Conservation (phyloP, 1,140 invertebrate genomes). For the Eurosta solidaginis region DNA sequence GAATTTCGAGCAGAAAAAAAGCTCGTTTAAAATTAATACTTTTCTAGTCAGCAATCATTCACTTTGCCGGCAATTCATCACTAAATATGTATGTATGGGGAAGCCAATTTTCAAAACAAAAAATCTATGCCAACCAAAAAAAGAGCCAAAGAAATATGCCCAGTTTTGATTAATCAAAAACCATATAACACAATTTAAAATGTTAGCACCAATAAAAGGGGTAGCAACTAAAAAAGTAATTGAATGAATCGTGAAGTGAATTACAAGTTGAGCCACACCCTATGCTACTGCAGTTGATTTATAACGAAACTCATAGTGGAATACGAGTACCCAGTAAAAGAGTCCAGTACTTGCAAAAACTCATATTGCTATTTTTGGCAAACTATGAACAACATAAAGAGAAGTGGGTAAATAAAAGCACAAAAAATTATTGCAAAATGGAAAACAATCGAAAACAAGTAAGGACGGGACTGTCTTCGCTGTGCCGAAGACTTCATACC, state of each 20-base stretch:
- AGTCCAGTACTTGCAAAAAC: too few relatives aligned
- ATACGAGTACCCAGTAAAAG: too few relatives aligned
- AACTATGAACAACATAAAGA: too few relatives aligned
- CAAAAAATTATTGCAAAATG: background rate
- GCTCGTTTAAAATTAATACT: background rate
- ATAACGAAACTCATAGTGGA: background rate
- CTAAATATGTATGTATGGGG: too few relatives aligned
- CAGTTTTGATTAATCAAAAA: background rate
- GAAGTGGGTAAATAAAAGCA: background rate
- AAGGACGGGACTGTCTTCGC: too few relatives aligned
- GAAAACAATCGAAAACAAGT: too few relatives aligned
- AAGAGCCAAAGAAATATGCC: background rate
- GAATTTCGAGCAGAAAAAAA: too few relatives aligned
- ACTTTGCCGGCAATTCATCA: background rate
- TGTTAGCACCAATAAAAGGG: too few relatives aligned
- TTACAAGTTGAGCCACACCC: background rate
- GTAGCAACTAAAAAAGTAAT: background rate
- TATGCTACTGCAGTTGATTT: background rate
- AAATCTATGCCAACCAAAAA: background rate
- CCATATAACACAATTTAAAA: background rate
- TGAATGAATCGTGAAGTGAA: background rate
- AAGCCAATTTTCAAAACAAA: background rate
- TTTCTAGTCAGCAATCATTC: background rate
- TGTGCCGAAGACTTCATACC: too few relatives aligned
- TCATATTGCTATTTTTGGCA: too few relatives aligned